A percentile compares a stretch with the other conserved stretches of the same genome.
Evolutionary conservation across 2,113 vertebrate species (phyloP).

Genomic region (Phocoena sinus): DNA sequence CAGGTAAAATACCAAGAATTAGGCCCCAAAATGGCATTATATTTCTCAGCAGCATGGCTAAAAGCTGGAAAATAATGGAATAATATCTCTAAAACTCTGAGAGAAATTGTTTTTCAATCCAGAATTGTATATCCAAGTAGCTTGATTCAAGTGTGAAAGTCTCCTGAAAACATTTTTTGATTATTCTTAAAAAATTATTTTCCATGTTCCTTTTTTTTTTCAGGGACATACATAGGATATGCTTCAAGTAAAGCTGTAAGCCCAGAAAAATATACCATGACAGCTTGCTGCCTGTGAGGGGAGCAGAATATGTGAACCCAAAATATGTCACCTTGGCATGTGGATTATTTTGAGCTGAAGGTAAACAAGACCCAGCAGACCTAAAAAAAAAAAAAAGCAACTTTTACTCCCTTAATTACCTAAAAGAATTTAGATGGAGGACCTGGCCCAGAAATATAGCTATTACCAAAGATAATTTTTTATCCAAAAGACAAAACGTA

Average conservation of each 20-base stretch:
- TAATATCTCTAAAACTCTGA: not conserved
- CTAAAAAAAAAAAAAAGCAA: not conserved
- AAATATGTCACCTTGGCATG: not conserved
- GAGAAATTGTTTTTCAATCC: not conserved
- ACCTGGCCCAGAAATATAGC: not conserved
- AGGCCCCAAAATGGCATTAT: not conserved
- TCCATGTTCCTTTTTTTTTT: not conserved
- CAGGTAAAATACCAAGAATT: not conserved
- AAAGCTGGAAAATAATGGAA: not conserved
- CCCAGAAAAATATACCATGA: not conserved
- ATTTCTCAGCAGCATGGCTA: not conserved
- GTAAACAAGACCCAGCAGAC: not conserved
- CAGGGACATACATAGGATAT: not conserved
- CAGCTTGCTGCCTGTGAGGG: not conserved
- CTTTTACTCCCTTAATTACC: too few species aligned
- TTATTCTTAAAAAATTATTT: constrained; percentile 10
- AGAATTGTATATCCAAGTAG: not conserved
- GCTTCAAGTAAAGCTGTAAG: not conserved
- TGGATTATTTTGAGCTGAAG: not conserved
- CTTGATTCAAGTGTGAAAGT: not conserved
- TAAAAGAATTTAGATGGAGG: not conserved
- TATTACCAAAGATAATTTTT: not conserved
- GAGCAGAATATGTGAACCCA: not conserved
- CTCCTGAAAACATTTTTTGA: not conserved
- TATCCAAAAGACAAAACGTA: not conserved